Evolutionary conservation across 2,113 vertebrate genomes (phyloP).

Genomic region (Pelecanoides urinatrix): DNA sequence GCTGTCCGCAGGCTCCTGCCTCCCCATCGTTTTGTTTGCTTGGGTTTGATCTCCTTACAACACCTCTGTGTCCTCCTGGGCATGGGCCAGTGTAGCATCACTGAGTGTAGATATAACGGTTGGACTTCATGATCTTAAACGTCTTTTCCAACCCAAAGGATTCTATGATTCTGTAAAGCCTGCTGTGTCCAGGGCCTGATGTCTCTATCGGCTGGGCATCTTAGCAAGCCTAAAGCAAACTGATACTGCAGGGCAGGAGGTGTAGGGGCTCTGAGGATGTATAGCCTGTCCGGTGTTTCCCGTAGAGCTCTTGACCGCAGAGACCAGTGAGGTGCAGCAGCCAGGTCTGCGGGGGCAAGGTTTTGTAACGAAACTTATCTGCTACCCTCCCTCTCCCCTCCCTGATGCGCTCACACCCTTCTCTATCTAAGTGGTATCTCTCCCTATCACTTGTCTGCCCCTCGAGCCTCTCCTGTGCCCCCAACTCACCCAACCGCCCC

Average conservation of each 20-base stretch:
- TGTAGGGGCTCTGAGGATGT: background rate
- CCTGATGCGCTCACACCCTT: background rate
- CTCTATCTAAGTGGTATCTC: background rate
- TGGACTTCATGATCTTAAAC: too few relatives aligned
- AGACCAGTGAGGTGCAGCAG: background rate
- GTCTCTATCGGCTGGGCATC: background rate
- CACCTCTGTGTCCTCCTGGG: too few relatives aligned
- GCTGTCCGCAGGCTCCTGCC: background rate
- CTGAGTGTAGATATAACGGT: too few relatives aligned
- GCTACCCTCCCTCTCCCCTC: background rate
- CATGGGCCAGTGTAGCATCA: rapidly evolving
- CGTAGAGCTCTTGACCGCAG: rapidly evolving
- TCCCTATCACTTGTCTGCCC: background rate
- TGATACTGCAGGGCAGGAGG: background rate
- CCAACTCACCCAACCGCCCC: background rate
- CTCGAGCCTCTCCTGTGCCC: background rate
- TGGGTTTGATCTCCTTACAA: background rate
- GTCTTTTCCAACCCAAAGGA: too few relatives aligned
- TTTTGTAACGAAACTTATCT: background rate
- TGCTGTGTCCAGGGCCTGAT: background rate
- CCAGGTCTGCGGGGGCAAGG: background rate
- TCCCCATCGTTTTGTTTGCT: background rate
- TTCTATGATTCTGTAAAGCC: background rate
- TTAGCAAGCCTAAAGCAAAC: background rate
- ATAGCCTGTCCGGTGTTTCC: rapidly evolving